Percentiles rank a stretch among this genome's conserved stretches.
phyloP scores from a whole-genome alignment of 1,140 invertebrate species.

The Cyrtorhinus lividipennis region DNA sequence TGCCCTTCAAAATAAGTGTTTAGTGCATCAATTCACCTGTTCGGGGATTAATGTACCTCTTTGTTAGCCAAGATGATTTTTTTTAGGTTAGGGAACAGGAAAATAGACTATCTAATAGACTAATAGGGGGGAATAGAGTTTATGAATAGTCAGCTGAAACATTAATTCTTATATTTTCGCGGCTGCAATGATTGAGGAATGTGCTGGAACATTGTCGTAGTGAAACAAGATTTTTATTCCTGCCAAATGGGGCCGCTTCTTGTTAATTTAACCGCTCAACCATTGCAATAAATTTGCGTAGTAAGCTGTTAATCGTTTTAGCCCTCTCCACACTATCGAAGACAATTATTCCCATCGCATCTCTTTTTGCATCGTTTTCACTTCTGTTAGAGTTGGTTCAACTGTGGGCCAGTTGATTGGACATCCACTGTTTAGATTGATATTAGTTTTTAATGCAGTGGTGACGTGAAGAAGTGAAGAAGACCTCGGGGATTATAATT shows the following conservation, averaged over 20 bases:
- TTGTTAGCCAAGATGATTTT: constrained; percentile 17
- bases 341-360: no score
- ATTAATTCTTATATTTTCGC: constrained; percentile 20
- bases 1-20: constrained; percentile 16
- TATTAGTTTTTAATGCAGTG: no score
- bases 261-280: constrained; percentile 8
- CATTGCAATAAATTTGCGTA: constrained; percentile 7
- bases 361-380: no score
- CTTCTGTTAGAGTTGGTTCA: no score
- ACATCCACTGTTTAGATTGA: no score
- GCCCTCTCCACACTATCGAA: no score
- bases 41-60: constrained; percentile 15
- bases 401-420: no score
- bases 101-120: constrained; percentile 28
- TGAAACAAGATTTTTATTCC: constrained; percentile 21
- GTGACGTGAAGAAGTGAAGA: no score
- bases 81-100: constrained; percentile 26
- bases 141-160: constrained; percentile 27
- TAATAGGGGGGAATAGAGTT: constrained; percentile 28
- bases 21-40: constrained; percentile 15
- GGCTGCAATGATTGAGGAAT: constrained; percentile 20
- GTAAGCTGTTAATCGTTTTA: no score
- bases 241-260: not conserved
- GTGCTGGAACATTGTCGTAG: constrained; percentile 30
- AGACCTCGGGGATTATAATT: no score